Conservation (phyloP, 2,888 invertebrate genomes). For the Eupithecia vulgata region DNA sequence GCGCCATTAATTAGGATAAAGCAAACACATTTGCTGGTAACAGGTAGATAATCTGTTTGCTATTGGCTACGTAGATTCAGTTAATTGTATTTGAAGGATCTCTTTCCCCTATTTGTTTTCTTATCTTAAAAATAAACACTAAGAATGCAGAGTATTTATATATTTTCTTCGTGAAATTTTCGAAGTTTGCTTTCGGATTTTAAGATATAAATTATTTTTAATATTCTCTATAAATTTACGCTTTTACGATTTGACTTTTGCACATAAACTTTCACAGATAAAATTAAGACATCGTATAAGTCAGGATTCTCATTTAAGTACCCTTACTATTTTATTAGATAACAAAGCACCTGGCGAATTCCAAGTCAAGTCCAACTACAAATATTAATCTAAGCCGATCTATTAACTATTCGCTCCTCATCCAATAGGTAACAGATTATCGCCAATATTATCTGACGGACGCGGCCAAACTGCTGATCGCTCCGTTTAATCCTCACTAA, state of each 20-base stretch:
- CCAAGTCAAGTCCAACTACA: constrained; percentile 45
- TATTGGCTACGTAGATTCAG: constrained; percentile 33
- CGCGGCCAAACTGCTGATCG: constrained; percentile 64
- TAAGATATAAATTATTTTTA: background rate
- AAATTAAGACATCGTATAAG: background rate
- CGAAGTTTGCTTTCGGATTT: background rate
- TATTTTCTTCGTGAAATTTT: background rate
- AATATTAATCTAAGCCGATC: constrained; percentile 66
- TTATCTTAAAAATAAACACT: background rate
- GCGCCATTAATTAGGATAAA: constrained; percentile 37
- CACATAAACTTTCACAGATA: background rate
- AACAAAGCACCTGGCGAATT: constrained; percentile 30
- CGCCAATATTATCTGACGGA: constrained; percentile 69
- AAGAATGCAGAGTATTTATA: background rate
- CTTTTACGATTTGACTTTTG: background rate
- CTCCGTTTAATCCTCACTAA: constrained; percentile 71
- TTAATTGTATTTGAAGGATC: constrained; percentile 26
- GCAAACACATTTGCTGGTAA: constrained; percentile 38
- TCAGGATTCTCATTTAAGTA: background rate
- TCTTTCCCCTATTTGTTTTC: constrained; percentile 1
- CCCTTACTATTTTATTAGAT: background rate
- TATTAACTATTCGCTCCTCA: constrained; percentile 72
- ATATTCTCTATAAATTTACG: background rate
- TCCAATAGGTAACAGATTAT: constrained; percentile 69
- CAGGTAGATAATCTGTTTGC: constrained; percentile 36